Conservation (phyloP, 2,888 invertebrate species). For the Apamea monoglypha region DNA sequence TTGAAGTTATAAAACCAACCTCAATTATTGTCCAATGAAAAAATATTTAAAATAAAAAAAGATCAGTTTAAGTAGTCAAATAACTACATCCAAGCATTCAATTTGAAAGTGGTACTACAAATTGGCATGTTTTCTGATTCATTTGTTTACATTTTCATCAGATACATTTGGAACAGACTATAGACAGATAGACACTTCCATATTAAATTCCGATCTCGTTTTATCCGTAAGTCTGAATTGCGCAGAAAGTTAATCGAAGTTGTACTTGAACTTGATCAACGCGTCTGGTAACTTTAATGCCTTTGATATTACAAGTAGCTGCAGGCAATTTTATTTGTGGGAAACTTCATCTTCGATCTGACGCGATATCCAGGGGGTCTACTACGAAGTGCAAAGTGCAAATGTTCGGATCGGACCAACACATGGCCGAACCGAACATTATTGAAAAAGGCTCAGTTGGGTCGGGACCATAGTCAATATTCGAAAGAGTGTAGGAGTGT, state of each 20-base stretch:
- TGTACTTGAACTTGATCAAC: conserved; percentile 51
- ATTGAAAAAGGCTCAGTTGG: too few species aligned
- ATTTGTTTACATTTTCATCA: neutral
- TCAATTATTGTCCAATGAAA: neutral
- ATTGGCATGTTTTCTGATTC: neutral
- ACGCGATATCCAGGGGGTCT: conserved; percentile 6
- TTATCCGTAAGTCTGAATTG: conserved; percentile 37
- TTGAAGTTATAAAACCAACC: neutral
- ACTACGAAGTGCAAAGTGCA: too few species aligned
- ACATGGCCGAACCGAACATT: too few species aligned
- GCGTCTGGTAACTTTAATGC: conserved; percentile 53
- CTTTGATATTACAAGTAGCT: conserved; percentile 47
- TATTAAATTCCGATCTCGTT: conserved; percentile 46
- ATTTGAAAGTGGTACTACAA: neutral
- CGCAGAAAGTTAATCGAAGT: conserved; percentile 62
- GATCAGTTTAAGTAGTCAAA: too few species aligned
- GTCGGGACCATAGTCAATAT: too few species aligned
- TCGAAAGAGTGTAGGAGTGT: too few species aligned
- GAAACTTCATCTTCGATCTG: conserved; percentile 19
- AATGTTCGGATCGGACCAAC: too few species aligned
- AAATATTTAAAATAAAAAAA: neutral
- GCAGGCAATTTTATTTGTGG: conserved; percentile 48
- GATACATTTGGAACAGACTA: neutral
- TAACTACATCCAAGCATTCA: neutral
- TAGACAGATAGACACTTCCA: conserved; percentile 1